Conservation (phyloP, 2,797 vertebrate species). For the Protonibea diacanthus region DNA sequence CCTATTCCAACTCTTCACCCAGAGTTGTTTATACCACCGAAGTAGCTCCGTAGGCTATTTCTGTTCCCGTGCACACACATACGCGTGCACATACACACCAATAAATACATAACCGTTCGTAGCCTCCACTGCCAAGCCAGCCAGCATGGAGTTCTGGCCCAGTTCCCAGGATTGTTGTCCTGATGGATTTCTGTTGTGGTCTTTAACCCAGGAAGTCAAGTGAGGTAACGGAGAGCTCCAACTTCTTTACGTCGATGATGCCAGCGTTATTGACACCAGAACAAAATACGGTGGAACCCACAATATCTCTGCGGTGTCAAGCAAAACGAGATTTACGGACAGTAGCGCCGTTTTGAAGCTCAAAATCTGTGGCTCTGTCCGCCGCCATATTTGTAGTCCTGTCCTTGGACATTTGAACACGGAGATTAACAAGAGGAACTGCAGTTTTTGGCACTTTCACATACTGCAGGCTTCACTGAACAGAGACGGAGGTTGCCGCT, state of each 20-base stretch:
- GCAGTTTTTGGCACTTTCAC: too few species aligned
- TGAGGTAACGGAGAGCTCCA: conserved; percentile 9
- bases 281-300: not conserved
- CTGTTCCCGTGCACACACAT: conserved; percentile 13
- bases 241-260: not conserved
- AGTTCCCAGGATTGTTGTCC: conserved; percentile 28
- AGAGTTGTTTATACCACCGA: conserved; percentile 52
- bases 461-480: too few species aligned
- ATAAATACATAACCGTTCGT: not conserved
- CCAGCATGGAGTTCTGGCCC: conserved; percentile 29
- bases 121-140: not conserved
- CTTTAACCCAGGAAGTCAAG: conserved; percentile 22
- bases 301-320: not conserved
- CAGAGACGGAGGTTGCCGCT: too few species aligned
- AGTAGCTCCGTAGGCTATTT: conserved; percentile 50
- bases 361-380: too few species aligned
- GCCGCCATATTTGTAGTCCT: too few species aligned
- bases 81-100: not conserved
- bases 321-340: not conserved
- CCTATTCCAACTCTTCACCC: conserved; percentile 29
- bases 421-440: too few species aligned
- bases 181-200: conserved; percentile 41
- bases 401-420: too few species aligned
- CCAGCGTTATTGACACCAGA: not conserved
- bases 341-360: too few species aligned